phyloP scores from a whole-genome alignment of 1,140 invertebrate genomes.

The Apocrypta bakeri region DNA sequence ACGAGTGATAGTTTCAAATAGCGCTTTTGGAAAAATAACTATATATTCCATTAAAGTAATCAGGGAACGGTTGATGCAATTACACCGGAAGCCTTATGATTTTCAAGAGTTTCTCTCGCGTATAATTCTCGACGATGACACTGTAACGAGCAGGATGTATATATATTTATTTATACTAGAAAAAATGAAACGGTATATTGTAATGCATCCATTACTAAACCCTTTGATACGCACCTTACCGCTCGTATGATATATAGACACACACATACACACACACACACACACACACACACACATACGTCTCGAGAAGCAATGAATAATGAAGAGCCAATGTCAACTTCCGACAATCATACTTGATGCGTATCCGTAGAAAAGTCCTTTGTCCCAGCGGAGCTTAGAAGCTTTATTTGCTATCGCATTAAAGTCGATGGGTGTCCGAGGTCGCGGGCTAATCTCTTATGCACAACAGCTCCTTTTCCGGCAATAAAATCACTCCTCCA shows the following conservation, averaged over 20 bases:
- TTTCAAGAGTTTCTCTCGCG: no score
- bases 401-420: constrained; percentile 37
- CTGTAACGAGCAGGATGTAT: no score
- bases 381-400: constrained; percentile 13
- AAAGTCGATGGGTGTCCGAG: constrained; percentile 65
- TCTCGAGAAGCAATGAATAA: background rate
- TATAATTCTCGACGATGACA: no score
- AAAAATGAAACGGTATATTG: no score
- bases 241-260: no score
- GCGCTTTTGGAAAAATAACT: background rate
- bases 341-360: background rate
- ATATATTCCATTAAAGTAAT: background rate
- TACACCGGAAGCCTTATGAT: no score
- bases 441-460: constrained; percentile 68
- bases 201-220: background rate
- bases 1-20: background rate
- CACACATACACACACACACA: no score
- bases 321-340: background rate
- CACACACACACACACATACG: no score
- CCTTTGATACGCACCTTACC: background rate
- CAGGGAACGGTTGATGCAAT: no score
- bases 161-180: no score
- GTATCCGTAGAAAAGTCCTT: constrained; percentile 16
- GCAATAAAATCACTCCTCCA: constrained; percentile 63
- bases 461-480: constrained; percentile 66